phyloP scores from a whole-genome alignment of 92 coral and sea anemone species.

The Scolanthus callimorphus region DNA sequence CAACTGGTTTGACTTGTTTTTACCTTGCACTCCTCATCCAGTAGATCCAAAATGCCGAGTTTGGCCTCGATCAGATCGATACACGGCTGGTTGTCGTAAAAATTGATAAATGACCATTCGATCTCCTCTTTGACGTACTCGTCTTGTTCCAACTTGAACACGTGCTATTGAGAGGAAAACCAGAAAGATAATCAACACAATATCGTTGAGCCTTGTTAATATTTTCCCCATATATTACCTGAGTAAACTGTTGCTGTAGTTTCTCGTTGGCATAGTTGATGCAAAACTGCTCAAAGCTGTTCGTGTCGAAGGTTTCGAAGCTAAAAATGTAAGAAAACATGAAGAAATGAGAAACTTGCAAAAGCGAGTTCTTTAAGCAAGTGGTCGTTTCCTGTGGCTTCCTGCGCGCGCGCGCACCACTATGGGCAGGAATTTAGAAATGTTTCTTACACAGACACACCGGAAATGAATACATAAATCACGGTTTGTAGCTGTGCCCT shows the following conservation, averaged over 20 bases:
- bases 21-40: slow-evolving; percentile 99
- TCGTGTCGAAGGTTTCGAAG: slow-evolving; percentile 93
- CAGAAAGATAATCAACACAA: not conserved
- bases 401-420: no score
- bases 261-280: slow-evolving; percentile 98
- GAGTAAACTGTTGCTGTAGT: slow-evolving; percentile 95
- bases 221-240: slow-evolving; percentile 50
- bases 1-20: no score
- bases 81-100: slow-evolving; percentile 97
- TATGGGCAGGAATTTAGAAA: no score
- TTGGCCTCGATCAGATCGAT: slow-evolving; percentile 94
- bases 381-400: no score
- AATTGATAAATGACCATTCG: slow-evolving; percentile 96
- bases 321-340: no score
- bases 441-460: no score
- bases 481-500: no score
- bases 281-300: slow-evolving; percentile 98
- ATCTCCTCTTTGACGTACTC: slow-evolving; percentile 93
- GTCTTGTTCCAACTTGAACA: slow-evolving; percentile 96
- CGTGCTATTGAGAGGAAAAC: slow-evolving; percentile 58
- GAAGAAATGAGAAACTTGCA: no score
- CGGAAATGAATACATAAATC: no score
- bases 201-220: not conserved
- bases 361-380: no score
- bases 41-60: slow-evolving; percentile 89